Percentiles rank a stretch among this genome's conserved stretches.
These are phyloP conservation scores for Saccopteryx leptura DNA, from an alignment of 2,113 vertebrate genomes.

Conservation along the genomic window DNA sequence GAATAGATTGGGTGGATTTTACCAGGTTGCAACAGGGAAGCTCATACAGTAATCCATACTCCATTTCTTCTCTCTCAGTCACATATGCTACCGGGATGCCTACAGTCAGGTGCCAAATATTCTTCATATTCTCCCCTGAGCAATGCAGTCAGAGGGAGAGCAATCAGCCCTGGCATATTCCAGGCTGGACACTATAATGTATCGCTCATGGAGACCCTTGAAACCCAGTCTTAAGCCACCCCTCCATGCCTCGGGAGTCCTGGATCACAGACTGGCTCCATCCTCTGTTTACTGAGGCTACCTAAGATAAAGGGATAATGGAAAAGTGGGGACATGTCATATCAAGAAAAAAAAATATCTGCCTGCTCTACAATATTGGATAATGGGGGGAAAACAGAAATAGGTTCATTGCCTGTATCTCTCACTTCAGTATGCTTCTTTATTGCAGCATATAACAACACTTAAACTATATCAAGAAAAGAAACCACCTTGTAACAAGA, in stretches of 20 bases:
- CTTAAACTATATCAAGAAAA: background rate
- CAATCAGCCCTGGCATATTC: too few relatives aligned
- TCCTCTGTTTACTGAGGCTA: background rate
- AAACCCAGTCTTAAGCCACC: fast-evolving
- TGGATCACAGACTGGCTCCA: fast-evolving
- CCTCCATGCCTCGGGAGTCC: fast-evolving
- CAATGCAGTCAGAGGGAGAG: fast-evolving
- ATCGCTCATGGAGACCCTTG: fast-evolving
- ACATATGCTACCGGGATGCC: fast-evolving
- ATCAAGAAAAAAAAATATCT: background rate
- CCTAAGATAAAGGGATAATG: fast-evolving
- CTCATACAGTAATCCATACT: background rate
- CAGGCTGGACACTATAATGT: fast-evolving
- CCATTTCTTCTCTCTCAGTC: background rate
- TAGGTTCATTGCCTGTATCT: background rate
- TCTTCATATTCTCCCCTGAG: background rate
- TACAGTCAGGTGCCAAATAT: background rate
- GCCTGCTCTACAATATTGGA: fast-evolving
- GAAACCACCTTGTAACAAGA: background rate
- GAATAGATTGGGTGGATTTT: background rate
- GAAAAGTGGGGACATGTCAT: background rate
- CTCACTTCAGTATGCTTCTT: background rate
- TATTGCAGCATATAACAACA: background rate
- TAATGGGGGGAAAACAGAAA: background rate
- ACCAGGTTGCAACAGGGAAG: fast-evolving